These are phyloP conservation scores for Hydractinia symbiolongicarpus DNA, from an alignment of 30 jellyfish, hydroid and myxozoan species.

Conservation along the genomic window DNA sequence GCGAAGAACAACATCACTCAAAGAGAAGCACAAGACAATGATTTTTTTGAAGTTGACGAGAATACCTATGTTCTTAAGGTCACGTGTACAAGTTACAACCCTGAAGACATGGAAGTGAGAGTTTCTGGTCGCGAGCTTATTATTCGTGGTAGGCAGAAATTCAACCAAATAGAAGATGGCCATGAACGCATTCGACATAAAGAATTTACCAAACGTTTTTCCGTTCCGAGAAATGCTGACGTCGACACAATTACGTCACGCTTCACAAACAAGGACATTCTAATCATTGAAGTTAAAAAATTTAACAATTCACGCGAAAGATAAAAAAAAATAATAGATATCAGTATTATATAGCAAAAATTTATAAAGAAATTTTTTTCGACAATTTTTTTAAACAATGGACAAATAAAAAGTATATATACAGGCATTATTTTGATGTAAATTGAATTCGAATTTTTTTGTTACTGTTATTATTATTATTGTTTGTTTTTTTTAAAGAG, in stretches of 20 bases:
- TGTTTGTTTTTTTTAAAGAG: too few species aligned
- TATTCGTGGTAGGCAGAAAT: constrained; percentile 37
- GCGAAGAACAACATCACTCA: not conserved
- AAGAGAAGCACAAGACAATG: constrained; percentile 18
- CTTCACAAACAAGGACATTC: constrained; percentile 43
- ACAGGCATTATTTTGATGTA: too few species aligned
- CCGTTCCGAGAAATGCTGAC: constrained; percentile 52
- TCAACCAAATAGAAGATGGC: constrained; percentile 53
- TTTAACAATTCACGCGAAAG: not conserved
- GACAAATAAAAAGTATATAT: not conserved
- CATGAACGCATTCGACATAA: constrained; percentile 42
- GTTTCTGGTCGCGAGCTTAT: constrained; percentile 56
- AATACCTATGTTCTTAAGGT: constrained; percentile 43
- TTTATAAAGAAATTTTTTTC: not conserved
- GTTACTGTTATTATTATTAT: too few species aligned
- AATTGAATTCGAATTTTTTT: too few species aligned
- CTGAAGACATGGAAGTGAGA: constrained; percentile 65
- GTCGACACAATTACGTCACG: constrained; percentile 50
- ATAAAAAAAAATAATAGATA: not conserved
- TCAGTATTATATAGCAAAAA: not conserved
- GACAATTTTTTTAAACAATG: not conserved
- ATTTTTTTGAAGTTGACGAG: constrained; percentile 48
- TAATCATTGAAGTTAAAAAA: constrained; percentile 8
- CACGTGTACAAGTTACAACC: constrained; percentile 45
- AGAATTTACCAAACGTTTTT: constrained; percentile 46